Conservation (phyloP, 2,113 vertebrate species). For the Notiomystis cincta region DNA sequence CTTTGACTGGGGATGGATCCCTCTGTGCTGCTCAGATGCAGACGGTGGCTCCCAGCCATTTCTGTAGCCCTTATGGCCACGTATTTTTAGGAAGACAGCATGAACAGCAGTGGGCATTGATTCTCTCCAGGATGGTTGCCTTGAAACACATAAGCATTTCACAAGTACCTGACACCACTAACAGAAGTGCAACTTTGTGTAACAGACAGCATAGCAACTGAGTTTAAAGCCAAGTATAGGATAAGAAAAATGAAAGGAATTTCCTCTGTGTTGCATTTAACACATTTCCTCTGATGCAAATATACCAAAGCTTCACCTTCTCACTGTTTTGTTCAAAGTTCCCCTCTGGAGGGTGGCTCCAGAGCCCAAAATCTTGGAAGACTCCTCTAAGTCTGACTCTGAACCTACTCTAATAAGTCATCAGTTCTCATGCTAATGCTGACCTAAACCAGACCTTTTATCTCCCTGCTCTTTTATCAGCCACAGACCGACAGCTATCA, state of each 20-base stretch:
- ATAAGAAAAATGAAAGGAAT: background rate
- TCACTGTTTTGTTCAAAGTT: background rate
- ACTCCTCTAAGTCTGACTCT: background rate
- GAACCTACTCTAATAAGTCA: background rate
- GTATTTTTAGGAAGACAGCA: background rate
- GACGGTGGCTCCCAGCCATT: fast-evolving
- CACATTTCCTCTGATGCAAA: background rate
- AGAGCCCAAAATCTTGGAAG: background rate
- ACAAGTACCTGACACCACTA: background rate
- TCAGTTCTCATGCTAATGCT: background rate
- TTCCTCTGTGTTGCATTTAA: background rate
- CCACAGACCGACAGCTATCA: background rate
- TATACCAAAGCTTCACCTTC: background rate
- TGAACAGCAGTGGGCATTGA: background rate
- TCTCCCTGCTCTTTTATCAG: background rate
- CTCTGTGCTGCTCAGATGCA: background rate
- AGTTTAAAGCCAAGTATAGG: background rate
- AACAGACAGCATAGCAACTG: fast-evolving
- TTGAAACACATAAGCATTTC: background rate
- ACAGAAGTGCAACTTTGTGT: background rate
- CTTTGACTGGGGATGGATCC: fast-evolving
- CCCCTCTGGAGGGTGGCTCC: background rate
- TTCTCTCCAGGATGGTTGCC: background rate
- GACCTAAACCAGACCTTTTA: background rate
- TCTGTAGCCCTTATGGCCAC: background rate